These are phyloP conservation scores for Myzus persicae DNA, from an alignment of 1,140 invertebrate genomes.

Conservation along the genomic window DNA sequence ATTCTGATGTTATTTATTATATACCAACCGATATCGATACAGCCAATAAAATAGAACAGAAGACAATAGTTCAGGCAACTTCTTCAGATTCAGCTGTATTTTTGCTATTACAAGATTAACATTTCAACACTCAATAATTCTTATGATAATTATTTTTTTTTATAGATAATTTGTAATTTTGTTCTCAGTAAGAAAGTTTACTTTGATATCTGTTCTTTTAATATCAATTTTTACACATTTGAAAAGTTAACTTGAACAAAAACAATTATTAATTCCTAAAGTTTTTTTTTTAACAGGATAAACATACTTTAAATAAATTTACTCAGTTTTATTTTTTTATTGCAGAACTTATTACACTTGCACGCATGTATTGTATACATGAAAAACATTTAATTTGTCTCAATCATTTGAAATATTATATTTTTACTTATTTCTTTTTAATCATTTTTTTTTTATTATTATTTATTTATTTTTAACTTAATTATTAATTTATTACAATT, in stretches of 20 bases:
- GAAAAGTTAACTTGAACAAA: constrained; percentile 24
- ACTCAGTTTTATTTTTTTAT: constrained; percentile 20
- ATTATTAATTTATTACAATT: constrained; percentile 11
- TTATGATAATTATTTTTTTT: constrained; percentile 2
- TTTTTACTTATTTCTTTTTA: constrained; percentile 1
- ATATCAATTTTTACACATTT: constrained; percentile 17
- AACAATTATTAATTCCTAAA: constrained; percentile 13
- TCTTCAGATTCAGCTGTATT: constrained; percentile 49
- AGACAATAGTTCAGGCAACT: constrained; percentile 50
- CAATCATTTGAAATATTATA: not conserved
- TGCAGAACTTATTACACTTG: not conserved
- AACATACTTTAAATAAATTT: not conserved
- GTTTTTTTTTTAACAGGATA: not conserved
- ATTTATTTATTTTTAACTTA: not conserved
- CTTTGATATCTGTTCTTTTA: not conserved
- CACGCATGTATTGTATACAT: constrained; percentile 39
- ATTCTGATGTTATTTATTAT: constrained; percentile 53
- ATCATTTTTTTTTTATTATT: not conserved
- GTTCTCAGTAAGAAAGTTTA: not conserved
- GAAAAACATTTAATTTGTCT: not conserved
- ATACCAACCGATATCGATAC: constrained; percentile 46
- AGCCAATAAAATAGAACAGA: constrained; percentile 36
- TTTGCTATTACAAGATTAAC: constrained; percentile 46
- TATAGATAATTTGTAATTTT: not conserved
- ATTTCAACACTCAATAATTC: not conserved